Evolutionary conservation across 2,888 invertebrate genomes (phyloP).

Genomic region (Xiphydria camelus): DNA sequence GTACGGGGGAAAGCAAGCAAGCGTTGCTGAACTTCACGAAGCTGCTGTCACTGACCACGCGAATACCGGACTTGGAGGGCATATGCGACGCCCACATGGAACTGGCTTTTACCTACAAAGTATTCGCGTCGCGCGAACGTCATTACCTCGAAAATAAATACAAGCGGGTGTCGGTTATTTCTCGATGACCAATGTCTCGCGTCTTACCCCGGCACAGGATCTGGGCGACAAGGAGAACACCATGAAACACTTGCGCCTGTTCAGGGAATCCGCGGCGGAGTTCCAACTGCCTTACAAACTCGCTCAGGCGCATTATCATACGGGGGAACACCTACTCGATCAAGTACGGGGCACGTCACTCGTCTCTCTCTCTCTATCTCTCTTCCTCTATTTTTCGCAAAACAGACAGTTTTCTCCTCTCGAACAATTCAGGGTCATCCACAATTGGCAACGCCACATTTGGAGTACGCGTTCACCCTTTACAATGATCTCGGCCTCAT

Average conservation of each 20-base stretch:
- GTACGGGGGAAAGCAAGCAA: slow-evolving; percentile 21
- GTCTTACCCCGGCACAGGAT: slow-evolving; percentile 22
- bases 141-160: too few species aligned
- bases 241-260: slow-evolving; percentile 32
- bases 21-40: slow-evolving; percentile 36
- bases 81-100: slow-evolving; percentile 40
- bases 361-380: not conserved
- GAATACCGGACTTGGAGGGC: slow-evolving; percentile 30
- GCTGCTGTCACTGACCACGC: slow-evolving; percentile 32
- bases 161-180: too few species aligned
- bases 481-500: slow-evolving; percentile 27
- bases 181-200: too few species aligned
- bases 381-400: too few species aligned
- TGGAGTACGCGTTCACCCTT: slow-evolving; percentile 33
- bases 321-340: slow-evolving; percentile 39
- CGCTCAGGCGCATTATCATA: slow-evolving; percentile 41
- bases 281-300: slow-evolving; percentile 30
- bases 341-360: slow-evolving; percentile 21
- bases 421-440: slow-evolving; percentile 29
- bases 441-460: slow-evolving; percentile 32
- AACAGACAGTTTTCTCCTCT: too few species aligned
- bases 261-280: slow-evolving; percentile 28
- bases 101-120: slow-evolving; percentile 40
- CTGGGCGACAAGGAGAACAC: slow-evolving; percentile 29
- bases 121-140: too few species aligned